phyloP scores from a whole-genome alignment of 2,888 invertebrate genomes.

The Conistra vaccinii region DNA sequence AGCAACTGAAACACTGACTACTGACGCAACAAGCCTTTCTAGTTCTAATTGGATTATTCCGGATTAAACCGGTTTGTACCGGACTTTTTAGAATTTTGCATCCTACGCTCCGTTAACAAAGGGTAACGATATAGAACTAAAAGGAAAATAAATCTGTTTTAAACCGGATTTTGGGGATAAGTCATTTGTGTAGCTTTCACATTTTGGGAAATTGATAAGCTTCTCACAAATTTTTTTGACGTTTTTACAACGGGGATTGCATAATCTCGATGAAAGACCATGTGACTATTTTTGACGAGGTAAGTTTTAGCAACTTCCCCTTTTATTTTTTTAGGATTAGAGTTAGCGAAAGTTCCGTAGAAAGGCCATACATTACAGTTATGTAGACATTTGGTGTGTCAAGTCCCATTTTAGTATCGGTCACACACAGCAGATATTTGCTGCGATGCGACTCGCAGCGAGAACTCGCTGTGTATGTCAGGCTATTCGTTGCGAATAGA shows the following conservation, averaged over 20 bases:
- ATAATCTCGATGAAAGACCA: constrained; percentile 3
- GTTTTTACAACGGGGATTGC: background rate
- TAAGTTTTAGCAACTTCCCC: background rate
- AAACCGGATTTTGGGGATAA: constrained; percentile 23
- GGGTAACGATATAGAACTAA: constrained; percentile 36
- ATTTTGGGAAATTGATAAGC: constrained; percentile 8
- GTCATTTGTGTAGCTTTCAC: constrained; percentile 32
- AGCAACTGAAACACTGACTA: constrained; percentile 39
- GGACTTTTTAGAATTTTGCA: constrained; percentile 38
- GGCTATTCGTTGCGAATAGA: too few relatives aligned
- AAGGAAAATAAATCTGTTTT: constrained; percentile 38
- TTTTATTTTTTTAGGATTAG: background rate
- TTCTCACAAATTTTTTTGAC: background rate
- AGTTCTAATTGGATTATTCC: constrained; percentile 65
- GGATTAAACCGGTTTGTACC: constrained; percentile 48
- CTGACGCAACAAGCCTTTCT: constrained; percentile 44
- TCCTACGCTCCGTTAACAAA: constrained; percentile 31
- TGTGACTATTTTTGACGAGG: constrained; percentile 22
- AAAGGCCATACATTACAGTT: background rate
- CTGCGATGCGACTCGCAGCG: too few relatives aligned
- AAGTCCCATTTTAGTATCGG: too few relatives aligned
- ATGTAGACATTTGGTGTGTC: background rate
- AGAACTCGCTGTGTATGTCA: too few relatives aligned
- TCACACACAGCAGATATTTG: too few relatives aligned
- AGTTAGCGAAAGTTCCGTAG: background rate